Base-by-base conservation (phyloP, 92 coral and sea anemone genomes). In the Chrysogorgia sp. region DNA sequence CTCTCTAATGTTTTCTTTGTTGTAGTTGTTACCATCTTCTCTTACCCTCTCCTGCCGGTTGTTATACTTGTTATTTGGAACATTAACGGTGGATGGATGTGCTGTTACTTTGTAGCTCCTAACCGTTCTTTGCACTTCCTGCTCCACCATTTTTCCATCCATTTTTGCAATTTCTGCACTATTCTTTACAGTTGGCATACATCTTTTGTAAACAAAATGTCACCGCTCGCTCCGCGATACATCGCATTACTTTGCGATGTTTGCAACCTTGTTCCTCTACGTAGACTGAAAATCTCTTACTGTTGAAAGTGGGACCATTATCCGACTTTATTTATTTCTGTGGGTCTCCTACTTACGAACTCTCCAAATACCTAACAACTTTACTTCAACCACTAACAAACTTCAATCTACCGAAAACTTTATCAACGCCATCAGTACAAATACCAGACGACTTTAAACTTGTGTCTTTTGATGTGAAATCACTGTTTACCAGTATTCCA, bases 291-390 rank as follows among this genome's bases (percentile, higher is more conserved):
- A 76, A 76, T 28, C 30, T 67, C 15, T 41, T 19, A 6, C 87
- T 71, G 24, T 76, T 66, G 35, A 82, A 74, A 7, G 78, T 60
- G 41, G 82, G 82, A 2, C 83, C 82, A 14, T 76, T 83, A 30
- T 58, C 82, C 32, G 78, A 7, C 71, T 83, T 40, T 20, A 74
- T 40, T 37, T 72, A 34, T 32, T 82, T 56, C 3, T 72, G 75
- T 20, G 62, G n/a, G n/a, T n/a, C n/a, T n/a, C n/a, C n/a, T n/a
- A n/a, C n/a, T n/a, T n/a, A n/a, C n/a, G n/a, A n/a, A n/a, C n/a
- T n/a, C n/a, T n/a, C n/a, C n/a, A n/a, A n/a, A n/a, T n/a, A n/a
- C n/a, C n/a, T n/a, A n/a, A n/a, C n/a, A n/a, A n/a, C n/a, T n/a
- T n/a, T n/a, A n/a, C n/a, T n/a, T n/a, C n/a, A n/a, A n/a, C n/a